phyloP scores from a whole-genome alignment of 2,888 invertebrate species.

The Pheosia gnoma region DNA sequence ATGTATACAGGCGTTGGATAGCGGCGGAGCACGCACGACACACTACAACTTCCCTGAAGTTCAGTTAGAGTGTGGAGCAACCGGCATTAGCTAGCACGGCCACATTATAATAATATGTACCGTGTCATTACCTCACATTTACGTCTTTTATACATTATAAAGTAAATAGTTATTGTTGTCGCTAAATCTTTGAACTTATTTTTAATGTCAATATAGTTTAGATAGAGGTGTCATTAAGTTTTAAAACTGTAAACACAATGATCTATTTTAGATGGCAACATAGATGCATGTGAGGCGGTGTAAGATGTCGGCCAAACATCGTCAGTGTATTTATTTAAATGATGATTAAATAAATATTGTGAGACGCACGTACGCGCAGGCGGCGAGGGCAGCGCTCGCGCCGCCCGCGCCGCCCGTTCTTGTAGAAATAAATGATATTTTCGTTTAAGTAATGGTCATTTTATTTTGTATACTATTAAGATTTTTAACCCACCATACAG shows the following conservation, averaged over 20 bases:
- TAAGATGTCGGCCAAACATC: slow-evolving; percentile 61
- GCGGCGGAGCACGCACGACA: slow-evolving; percentile 9
- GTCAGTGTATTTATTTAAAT: slow-evolving; percentile 76
- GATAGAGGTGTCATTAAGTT: slow-evolving; percentile 70
- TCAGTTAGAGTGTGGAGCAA: slow-evolving; percentile 66
- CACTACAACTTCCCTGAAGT: slow-evolving; percentile 33
- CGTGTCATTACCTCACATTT: slow-evolving; percentile 78
- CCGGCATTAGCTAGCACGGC: slow-evolving; percentile 51
- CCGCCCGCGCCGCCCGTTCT: slow-evolving; percentile 63
- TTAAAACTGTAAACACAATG: slow-evolving; percentile 61
- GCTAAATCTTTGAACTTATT: slow-evolving; percentile 72
- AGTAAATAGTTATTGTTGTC: slow-evolving; percentile 75
- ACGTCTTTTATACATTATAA: slow-evolving; percentile 70
- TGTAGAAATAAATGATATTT: slow-evolving; percentile 84
- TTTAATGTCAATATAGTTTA: slow-evolving; percentile 71
- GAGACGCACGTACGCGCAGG: slow-evolving; percentile 73
- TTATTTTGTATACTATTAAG: slow-evolving; percentile 40
- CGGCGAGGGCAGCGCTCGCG: slow-evolving; percentile 53
- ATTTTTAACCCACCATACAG: no score
- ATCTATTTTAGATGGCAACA: slow-evolving; percentile 73
- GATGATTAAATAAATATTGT: slow-evolving; percentile 77
- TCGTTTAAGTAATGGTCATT: slow-evolving; percentile 76
- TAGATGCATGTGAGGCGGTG: slow-evolving; percentile 71
- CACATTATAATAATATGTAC: slow-evolving; percentile 55
- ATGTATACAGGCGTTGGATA: not conserved